phyloP scores from a whole-genome alignment of 2,888 invertebrate genomes.

The Callyntrura sp. region DNA sequence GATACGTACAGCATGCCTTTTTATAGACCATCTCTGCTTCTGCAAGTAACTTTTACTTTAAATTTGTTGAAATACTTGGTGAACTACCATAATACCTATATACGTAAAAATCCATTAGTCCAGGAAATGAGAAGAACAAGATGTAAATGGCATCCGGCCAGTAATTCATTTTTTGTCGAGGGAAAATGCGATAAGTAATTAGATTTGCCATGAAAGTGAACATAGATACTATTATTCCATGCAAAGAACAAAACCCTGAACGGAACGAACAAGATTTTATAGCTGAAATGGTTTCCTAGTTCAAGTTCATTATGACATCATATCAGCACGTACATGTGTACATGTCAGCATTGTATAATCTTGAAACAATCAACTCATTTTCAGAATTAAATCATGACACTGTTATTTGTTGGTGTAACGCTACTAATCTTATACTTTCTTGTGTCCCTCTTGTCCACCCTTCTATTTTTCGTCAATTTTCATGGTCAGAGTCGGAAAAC shows the following conservation, averaged over 20 bases:
- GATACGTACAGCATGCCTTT: neutral
- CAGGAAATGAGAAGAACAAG: slow-evolving; percentile 42
- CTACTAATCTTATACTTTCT: neutral
- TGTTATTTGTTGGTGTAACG: neutral
- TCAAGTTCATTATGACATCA: slow-evolving; percentile 33
- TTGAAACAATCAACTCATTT: neutral
- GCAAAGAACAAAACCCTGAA: neutral
- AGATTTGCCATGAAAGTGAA: neutral
- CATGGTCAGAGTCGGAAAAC: neutral
- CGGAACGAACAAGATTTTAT: neutral
- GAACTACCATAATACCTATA: neutral
- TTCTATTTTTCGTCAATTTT: slow-evolving; percentile 5
- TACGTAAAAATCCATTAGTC: too few species aligned
- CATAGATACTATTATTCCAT: neutral
- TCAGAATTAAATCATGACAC: neutral
- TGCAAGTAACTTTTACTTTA: neutral
- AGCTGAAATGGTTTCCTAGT: slow-evolving; percentile 36
- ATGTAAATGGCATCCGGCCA: slow-evolving; percentile 17
- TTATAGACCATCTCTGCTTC: neutral
- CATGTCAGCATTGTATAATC: too few species aligned
- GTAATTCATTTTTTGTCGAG: neutral
- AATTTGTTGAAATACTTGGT: neutral
- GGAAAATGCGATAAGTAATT: slow-evolving; percentile 19
- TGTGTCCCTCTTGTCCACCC: neutral
- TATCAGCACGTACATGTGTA: too few species aligned